phyloP scores from a whole-genome alignment of 2,797 vertebrate genomes.

The Gadopsis marmoratus region DNA sequence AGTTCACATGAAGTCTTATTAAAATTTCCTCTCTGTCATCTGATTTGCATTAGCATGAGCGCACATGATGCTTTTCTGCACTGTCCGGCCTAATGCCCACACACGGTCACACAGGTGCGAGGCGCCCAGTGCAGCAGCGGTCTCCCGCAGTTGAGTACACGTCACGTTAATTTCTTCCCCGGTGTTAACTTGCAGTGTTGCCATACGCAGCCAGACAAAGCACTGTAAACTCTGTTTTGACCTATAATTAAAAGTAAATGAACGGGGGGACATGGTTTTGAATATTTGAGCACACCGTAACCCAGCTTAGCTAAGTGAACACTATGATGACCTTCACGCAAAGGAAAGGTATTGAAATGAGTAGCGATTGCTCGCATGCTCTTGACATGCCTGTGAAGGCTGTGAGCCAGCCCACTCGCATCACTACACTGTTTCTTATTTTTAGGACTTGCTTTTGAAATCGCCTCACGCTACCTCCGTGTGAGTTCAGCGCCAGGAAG shows the following conservation, averaged over 20 bases:
- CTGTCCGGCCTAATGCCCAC: neutral
- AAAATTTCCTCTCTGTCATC: neutral
- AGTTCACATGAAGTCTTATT: conserved; percentile 1
- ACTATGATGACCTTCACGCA: neutral
- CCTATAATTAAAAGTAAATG: neutral
- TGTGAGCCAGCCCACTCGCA: neutral
- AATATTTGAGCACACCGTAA: neutral
- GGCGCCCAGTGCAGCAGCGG: too few relatives aligned
- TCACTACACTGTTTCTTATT: neutral
- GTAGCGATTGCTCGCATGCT: conserved; percentile 10
- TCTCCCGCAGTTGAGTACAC: conserved; percentile 1
- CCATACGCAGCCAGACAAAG: neutral
- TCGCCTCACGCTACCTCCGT: neutral
- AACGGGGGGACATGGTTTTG: neutral
- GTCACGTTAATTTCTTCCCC: conserved; percentile 14
- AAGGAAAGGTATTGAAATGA: conserved; percentile 18
- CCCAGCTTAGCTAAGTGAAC: neutral
- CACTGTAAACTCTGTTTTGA: neutral
- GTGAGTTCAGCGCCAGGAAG: conserved; percentile 2
- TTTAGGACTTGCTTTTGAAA: conserved; percentile 19
- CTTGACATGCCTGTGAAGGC: conserved; percentile 5
- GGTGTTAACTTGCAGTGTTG: conserved; percentile 7
- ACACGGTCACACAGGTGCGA: neutral
- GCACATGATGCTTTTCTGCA: conserved; percentile 3
- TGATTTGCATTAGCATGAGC: neutral